These are phyloP conservation scores for Cranoglanis bouderius DNA, from an alignment of 2,113 vertebrate species.

Conservation along the genomic window DNA sequence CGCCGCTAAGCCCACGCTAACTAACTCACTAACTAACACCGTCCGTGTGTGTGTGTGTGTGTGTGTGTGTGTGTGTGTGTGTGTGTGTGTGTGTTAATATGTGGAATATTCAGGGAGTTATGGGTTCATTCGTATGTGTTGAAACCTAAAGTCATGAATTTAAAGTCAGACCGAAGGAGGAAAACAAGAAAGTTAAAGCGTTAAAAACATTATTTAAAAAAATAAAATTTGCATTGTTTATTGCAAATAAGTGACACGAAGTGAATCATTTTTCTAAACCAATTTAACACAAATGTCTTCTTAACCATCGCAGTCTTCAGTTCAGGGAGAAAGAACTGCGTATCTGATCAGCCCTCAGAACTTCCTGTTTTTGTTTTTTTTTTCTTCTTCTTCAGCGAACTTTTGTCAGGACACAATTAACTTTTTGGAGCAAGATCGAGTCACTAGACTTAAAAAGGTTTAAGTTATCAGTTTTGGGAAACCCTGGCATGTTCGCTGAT, in stretches of 20 bases:
- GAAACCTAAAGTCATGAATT: slow-evolving; percentile 13
- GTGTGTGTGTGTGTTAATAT: slow-evolving; percentile 14
- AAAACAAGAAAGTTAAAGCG: not conserved
- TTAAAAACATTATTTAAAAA: not conserved
- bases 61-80: slow-evolving; percentile 5
- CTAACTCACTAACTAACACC: slow-evolving; percentile 1
- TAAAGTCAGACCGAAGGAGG: not conserved
- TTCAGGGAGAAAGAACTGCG: not conserved
- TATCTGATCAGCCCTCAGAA: not conserved
- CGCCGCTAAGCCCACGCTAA: slow-evolving; percentile 26
- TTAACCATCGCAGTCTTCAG: not conserved
- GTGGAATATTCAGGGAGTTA: slow-evolving; percentile 15
- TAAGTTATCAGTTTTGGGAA: not conserved
- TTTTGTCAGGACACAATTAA: not conserved
- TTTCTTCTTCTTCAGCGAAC: too few relatives aligned
- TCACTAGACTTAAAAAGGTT: not conserved
- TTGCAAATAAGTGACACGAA: too few relatives aligned
- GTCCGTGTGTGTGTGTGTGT: slow-evolving; percentile 12
- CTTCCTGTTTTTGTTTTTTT: not conserved
- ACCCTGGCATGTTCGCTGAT: not conserved
- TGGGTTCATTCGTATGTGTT: not conserved
- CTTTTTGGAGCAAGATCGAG: not conserved
- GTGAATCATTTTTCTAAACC: too few relatives aligned
- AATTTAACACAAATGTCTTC: too few relatives aligned
- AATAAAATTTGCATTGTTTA: too few relatives aligned